A percentile compares a stretch with the other conserved stretches of the same genome.
phyloP scores from a whole-genome alignment of 2,888 invertebrate species.

The Globia sparganii region DNA sequence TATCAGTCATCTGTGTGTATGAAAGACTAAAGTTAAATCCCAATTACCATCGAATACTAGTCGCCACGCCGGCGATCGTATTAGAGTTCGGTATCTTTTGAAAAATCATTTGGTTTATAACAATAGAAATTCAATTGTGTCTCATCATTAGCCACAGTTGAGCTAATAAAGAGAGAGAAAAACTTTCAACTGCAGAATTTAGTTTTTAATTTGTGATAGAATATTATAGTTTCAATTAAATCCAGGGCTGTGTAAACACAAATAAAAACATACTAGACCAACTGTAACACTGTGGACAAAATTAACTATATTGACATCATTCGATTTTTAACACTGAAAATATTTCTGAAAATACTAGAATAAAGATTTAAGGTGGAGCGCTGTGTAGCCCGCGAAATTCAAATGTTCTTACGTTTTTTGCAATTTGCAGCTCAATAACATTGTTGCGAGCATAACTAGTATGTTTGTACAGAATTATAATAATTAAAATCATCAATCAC shows the following conservation, averaged over 20 bases:
- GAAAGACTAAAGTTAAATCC: neutral
- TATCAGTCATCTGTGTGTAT: neutral
- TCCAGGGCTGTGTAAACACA: conserved; percentile 61
- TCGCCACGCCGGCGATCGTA: neutral
- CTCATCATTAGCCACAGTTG: no score
- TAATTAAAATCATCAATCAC: no score
- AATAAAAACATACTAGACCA: conserved; percentile 20
- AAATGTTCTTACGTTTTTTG: no score
- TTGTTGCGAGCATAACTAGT: no score
- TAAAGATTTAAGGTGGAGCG: neutral
- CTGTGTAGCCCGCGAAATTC: no score
- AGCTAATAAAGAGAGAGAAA: neutral
- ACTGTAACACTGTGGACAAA: conserved; percentile 11
- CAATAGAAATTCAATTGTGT: no score
- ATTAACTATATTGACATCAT: neutral
- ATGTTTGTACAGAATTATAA: no score
- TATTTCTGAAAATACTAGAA: neutral
- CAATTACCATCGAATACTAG: conserved; percentile 1
- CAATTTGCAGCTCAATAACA: no score
- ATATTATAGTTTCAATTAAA: conserved; percentile 35
- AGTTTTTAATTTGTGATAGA: conserved; percentile 30
- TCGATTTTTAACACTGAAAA: neutral
- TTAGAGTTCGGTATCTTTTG: conserved; percentile 3
- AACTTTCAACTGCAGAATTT: conserved; percentile 28
- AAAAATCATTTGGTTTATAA: no score